Conservation (phyloP, 2,797 vertebrate species). For the Bradypodion ventrale region DNA sequence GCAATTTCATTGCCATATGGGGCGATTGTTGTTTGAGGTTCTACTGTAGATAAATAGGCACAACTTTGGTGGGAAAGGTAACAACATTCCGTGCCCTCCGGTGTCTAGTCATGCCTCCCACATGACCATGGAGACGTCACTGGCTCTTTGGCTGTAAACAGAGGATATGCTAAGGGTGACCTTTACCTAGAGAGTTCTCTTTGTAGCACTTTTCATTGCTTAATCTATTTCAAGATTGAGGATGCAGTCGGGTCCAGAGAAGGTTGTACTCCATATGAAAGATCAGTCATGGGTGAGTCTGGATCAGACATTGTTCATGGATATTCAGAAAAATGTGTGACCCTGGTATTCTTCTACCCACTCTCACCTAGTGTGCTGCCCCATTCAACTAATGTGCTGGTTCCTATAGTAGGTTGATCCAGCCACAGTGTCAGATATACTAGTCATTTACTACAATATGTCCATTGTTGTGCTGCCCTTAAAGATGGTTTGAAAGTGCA, state of each 20-base stretch:
- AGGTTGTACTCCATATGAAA: not conserved
- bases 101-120: too few species aligned
- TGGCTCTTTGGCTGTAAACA: too few species aligned
- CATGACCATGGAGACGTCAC: too few species aligned
- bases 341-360: not conserved
- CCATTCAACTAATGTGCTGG: not conserved
- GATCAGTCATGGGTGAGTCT: not conserved
- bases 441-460: not conserved
- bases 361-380: not conserved
- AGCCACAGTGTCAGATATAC: not conserved
- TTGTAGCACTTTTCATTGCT: not conserved
- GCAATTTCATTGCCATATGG: too few species aligned
- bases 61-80: too few species aligned
- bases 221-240: not conserved
- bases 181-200: too few species aligned
- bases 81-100: too few species aligned
- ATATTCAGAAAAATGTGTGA: not conserved
- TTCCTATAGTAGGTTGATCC: not conserved
- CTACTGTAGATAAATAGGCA: too few species aligned
- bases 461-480: not conserved
- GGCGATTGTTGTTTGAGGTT: too few species aligned
- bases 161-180: too few species aligned
- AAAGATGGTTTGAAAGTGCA: not conserved
- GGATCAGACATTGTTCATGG: not conserved
- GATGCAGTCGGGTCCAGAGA: not conserved